A percentile compares a stretch with the other conserved stretches of the same genome.
phyloP scores from a whole-genome alignment of 2,888 invertebrate genomes.

The Pyrrhosoma nymphula region DNA sequence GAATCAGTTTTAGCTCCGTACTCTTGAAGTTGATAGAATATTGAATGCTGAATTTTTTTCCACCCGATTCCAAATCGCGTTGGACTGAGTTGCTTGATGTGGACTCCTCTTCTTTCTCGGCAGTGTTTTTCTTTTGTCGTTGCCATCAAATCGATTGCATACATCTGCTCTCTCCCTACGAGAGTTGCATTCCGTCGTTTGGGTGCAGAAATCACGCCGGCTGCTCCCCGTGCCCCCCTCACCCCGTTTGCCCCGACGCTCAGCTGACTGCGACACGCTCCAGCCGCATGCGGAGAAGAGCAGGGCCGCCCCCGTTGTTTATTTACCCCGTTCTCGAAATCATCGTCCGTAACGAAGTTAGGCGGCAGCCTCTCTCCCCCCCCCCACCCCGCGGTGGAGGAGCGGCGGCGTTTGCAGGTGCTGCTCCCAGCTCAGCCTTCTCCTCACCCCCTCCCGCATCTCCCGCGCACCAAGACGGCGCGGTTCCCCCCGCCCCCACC shows the following conservation, averaged over 20 bases:
- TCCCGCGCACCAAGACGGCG: neutral
- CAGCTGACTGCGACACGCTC: neutral
- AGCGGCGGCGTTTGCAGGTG: neutral
- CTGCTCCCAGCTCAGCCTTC: neutral
- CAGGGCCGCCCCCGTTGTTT: neutral
- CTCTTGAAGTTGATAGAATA: no score
- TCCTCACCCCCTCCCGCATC: neutral
- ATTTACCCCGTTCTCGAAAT: neutral
- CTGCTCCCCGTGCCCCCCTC: neutral
- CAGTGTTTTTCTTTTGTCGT: neutral
- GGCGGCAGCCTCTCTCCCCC: neutral
- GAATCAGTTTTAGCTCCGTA: no score
- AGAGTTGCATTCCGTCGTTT: neutral
- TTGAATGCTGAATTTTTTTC: no score
- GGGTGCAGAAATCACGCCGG: neutral
- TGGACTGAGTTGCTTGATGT: no score
- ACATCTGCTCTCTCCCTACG: neutral
- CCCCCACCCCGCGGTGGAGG: neutral
- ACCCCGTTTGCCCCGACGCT: neutral
- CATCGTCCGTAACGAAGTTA: conserved; percentile 23
- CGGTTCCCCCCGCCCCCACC: neutral
- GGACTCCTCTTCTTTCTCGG: neutral
- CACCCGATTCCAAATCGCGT: no score
- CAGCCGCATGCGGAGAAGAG: neutral
- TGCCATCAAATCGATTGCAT: no score